Base-by-base conservation (phyloP, 1,140 invertebrate species). In the Aphelenchoides besseyi region DNA sequence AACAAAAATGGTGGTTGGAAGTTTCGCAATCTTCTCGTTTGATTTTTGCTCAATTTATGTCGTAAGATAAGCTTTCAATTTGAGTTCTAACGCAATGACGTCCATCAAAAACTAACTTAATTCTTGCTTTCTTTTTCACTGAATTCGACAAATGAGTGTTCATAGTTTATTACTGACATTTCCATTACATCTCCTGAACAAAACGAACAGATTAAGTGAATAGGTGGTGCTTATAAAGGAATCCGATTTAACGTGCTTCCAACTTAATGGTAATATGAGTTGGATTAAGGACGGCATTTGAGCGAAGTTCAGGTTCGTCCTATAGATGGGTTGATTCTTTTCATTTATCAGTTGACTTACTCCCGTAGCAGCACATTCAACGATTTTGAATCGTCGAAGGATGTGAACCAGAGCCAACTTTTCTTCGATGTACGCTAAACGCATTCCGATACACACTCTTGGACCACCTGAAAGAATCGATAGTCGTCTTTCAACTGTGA, bases 281-380 rank as follows among this genome's bases (percentile, higher is more conserved):
- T 5, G 55, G 55, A 59, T 59, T 59, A 5, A 59, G 55, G 5
- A 59, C 55, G 5, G 55, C 55, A 5, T 59, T 5, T 5, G 5
- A 5, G 5, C 5, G 5, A 23, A 59, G 18, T 59, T 48, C 41
- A 23, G 41, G 41, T 23, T 48, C 41, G 41, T 48, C 41, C 41
- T 48, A 48, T 23, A 48, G 12, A 16, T 23, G 41, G 41, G 23
- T 48, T 48, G 41, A 48, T 16, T 48, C 41, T 16, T 48, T 12
- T 12, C 41, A 48, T 36, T 36, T 74, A 76, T 2, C 76, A 90
- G 90, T 91, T 90, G 76, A 83, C 55, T 26, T 83, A 84, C 53
- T 80, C 61, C 3, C 64, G 52, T 53, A 75, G 77, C 12, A 55
- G 41, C 1, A 70, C 62, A 75, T 83, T 78, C 68, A 69, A 28